Percentiles rank a stretch among this genome's conserved stretches.
phyloP scores from a whole-genome alignment of 2,113 vertebrate species.

The Rostratula benghalensis region DNA sequence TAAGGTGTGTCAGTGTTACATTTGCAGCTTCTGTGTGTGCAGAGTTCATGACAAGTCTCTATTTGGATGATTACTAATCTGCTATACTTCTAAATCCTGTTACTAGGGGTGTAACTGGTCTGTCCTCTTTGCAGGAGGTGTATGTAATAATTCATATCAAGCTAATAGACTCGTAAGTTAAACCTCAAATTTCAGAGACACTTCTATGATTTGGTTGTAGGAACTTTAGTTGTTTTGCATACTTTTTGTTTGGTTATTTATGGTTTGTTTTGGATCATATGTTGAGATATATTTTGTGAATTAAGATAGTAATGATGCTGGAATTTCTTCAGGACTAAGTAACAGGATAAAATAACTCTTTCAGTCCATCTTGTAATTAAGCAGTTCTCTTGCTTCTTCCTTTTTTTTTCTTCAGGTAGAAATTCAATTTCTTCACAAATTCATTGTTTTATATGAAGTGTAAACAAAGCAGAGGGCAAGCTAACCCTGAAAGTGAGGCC shows the following conservation, averaged over 20 bases:
- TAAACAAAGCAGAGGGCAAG: not conserved
- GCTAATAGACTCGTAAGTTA: not conserved
- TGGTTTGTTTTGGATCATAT: not conserved
- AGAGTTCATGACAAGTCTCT: not conserved
- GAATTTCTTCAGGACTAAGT: not conserved
- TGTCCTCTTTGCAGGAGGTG: not conserved
- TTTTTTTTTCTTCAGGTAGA: not conserved
- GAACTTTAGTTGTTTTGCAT: not conserved
- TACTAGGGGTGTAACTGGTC: not conserved
- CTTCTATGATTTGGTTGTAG: not conserved
- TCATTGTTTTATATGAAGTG: not conserved
- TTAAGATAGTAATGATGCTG: not conserved
- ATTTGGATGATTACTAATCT: not conserved
- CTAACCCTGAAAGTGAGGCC: not conserved
- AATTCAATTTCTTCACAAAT: not conserved
- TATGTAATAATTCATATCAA: not conserved
- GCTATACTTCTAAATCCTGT: not conserved
- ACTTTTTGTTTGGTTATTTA: not conserved
- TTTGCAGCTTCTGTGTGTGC: not conserved
- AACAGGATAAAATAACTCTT: not conserved
- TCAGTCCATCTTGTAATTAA: not conserved
- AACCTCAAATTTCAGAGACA: not conserved
- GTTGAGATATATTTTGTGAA: not conserved
- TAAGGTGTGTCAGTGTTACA: not conserved
- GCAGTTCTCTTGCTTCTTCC: not conserved